A percentile compares a stretch with the other conserved stretches of the same genome.
Conservation (phyloP, 2,888 invertebrate genomes). For the Spodoptera exigua region DNA sequence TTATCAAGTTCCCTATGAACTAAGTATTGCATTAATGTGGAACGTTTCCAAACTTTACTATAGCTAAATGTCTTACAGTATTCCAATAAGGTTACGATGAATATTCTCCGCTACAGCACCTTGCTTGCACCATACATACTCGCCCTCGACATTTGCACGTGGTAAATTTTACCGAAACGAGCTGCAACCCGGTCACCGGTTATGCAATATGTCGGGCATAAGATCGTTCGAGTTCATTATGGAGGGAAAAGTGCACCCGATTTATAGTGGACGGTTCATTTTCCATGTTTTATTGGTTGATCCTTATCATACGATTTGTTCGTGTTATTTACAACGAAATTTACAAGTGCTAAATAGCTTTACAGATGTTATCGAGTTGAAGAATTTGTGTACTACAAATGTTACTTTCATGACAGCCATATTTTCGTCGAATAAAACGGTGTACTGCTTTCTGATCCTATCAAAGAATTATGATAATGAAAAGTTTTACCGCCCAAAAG, state of each 20-base stretch:
- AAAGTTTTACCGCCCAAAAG: too few relatives aligned
- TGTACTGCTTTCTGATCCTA: neutral
- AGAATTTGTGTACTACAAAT: neutral
- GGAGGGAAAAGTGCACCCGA: conserved; percentile 60
- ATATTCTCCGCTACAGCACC: conserved; percentile 44
- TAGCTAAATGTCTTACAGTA: too few relatives aligned
- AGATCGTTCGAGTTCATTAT: conserved; percentile 77
- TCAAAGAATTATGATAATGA: neutral
- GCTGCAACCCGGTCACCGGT: conserved; percentile 67
- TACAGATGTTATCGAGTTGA: conserved; percentile 7
- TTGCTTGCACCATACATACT: conserved; percentile 49
- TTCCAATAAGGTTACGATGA: too few relatives aligned
- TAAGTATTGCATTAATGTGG: too few relatives aligned
- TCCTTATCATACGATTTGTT: conserved; percentile 26
- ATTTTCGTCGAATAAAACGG: too few relatives aligned
- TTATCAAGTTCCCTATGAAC: too few relatives aligned
- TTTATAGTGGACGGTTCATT: conserved; percentile 50
- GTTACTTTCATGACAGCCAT: too few relatives aligned
- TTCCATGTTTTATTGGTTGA: conserved; percentile 43
- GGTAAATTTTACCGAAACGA: conserved; percentile 76
- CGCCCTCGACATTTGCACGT: conserved; percentile 78
- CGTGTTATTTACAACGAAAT: conserved; percentile 19
- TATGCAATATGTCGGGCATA: conserved; percentile 73
- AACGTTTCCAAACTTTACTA: too few relatives aligned
- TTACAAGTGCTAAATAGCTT: conserved; percentile 7